Conservation (phyloP, 1,140 invertebrate genomes). For the Bombyx mandarina region DNA sequence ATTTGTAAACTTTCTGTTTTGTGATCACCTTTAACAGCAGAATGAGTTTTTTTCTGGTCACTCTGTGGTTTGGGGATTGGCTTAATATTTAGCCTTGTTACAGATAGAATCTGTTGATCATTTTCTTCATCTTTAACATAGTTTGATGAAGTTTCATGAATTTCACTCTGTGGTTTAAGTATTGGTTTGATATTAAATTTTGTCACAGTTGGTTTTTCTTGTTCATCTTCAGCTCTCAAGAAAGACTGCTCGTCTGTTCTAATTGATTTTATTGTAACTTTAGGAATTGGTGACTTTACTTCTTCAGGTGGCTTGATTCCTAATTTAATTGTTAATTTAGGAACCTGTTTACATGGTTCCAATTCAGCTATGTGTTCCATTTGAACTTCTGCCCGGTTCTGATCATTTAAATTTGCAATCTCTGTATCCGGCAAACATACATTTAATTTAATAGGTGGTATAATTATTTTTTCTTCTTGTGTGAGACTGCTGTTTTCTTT, state of each 20-base stretch:
- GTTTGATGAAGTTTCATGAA: slow-evolving; percentile 17
- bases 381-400: not conserved
- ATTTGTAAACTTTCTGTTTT: slow-evolving; percentile 30
- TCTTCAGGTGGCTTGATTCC: slow-evolving; percentile 48
- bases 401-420: not conserved
- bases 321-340: slow-evolving; percentile 61
- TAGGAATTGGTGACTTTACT: slow-evolving; percentile 49
- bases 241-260: slow-evolving; percentile 15
- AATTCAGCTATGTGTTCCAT: slow-evolving; percentile 11
- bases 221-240: slow-evolving; percentile 11
- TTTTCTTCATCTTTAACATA: slow-evolving; percentile 9
- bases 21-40: slow-evolving; percentile 4
- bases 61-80: slow-evolving; percentile 29
- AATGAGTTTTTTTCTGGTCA: slow-evolving; percentile 11
- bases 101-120: slow-evolving; percentile 18
- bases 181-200: slow-evolving; percentile 48
- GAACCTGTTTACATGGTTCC: slow-evolving; percentile 44
- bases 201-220: slow-evolving; percentile 26
- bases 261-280: slow-evolving; percentile 62
- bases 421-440: slow-evolving; percentile 9
- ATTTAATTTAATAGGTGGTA: slow-evolving; percentile 25
- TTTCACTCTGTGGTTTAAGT: slow-evolving; percentile 23
- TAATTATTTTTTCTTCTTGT: slow-evolving; percentile 15
- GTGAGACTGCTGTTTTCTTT: no score
- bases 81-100: slow-evolving; percentile 42